Percentiles rank a stretch among this genome's conserved stretches.
These are phyloP conservation scores for Stomatorhinus ivindoensis DNA, from an alignment of 2,113 vertebrate species.

Conservation along the genomic window DNA sequence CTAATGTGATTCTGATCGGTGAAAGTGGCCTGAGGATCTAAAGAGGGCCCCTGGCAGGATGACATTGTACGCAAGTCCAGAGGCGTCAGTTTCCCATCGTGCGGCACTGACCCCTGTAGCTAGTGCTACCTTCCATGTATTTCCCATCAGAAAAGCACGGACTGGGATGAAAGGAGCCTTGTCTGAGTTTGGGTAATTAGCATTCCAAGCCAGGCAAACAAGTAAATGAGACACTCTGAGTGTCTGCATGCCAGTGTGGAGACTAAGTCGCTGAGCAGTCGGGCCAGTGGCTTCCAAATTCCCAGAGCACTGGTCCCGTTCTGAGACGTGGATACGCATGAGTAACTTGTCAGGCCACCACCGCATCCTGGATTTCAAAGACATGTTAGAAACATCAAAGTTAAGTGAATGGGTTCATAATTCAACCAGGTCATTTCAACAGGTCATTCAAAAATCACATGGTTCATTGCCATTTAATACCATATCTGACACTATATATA, in stretches of 20 bases:
- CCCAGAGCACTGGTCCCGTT: neutral
- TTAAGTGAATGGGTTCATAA: neutral
- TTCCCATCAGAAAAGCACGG: neutral
- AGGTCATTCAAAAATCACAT: neutral
- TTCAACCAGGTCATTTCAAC: neutral
- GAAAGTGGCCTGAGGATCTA: neutral
- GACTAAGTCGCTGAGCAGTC: neutral
- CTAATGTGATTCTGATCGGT: neutral
- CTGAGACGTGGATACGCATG: neutral
- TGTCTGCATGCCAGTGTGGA: neutral
- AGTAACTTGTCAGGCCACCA: neutral
- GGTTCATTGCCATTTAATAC: neutral
- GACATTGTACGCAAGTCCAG: neutral
- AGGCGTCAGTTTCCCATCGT: neutral
- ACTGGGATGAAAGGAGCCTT: constrained; percentile 13
- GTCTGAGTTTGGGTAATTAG: constrained; percentile 17
- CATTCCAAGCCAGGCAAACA: neutral
- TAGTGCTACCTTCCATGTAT: neutral
- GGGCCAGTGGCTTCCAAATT: neutral
- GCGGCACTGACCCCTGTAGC: neutral
- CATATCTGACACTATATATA: neutral
- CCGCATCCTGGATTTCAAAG: neutral
- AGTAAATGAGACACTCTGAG: neutral
- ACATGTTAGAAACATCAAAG: neutral
- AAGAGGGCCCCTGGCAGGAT: neutral